These are phyloP conservation scores for Plebejus melissa DNA, from an alignment of 2,888 invertebrate species.

Conservation along the genomic window DNA sequence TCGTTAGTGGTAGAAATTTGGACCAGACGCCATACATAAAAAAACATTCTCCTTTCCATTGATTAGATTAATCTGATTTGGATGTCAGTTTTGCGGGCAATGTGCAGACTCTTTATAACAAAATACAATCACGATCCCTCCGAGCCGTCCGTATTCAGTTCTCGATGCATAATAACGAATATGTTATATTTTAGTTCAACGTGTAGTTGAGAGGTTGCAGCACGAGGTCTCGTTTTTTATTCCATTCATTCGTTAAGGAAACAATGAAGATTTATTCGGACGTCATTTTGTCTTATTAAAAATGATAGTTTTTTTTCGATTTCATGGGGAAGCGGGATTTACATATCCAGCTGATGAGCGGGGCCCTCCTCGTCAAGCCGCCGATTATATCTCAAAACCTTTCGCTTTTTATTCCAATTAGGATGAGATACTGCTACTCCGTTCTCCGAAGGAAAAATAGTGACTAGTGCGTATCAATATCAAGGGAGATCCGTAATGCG, in stretches of 20 bases:
- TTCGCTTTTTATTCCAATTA: conserved; percentile 31
- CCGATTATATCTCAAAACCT: conserved; percentile 33
- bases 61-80: conserved; percentile 80
- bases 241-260: conserved; percentile 56
- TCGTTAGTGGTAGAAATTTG: too few relatives aligned
- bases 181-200: conserved; percentile 47
- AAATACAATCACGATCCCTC: conserved; percentile 63
- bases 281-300: conserved; percentile 62
- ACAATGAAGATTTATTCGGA: conserved; percentile 59
- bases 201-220: conserved; percentile 45
- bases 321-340: conserved; percentile 34
- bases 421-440: conserved; percentile 20
- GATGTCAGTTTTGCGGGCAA: conserved; percentile 75
- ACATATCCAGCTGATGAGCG: conserved; percentile 35
- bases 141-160: conserved; percentile 56
- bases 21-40: too few relatives aligned
- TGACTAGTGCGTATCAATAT: not conserved
- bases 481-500: conserved; percentile 40
- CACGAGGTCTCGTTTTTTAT: conserved; percentile 44
- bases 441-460: not conserved
- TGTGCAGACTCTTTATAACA: conserved; percentile 68
- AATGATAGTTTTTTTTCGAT: conserved; percentile 52
- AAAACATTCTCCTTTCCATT: conserved; percentile 54
- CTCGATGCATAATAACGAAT: conserved; percentile 62
- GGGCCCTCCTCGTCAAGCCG: conserved; percentile 33